Base-by-base conservation (phyloP, 1,140 invertebrate genomes). In the Eulimnadia texana region DNA sequence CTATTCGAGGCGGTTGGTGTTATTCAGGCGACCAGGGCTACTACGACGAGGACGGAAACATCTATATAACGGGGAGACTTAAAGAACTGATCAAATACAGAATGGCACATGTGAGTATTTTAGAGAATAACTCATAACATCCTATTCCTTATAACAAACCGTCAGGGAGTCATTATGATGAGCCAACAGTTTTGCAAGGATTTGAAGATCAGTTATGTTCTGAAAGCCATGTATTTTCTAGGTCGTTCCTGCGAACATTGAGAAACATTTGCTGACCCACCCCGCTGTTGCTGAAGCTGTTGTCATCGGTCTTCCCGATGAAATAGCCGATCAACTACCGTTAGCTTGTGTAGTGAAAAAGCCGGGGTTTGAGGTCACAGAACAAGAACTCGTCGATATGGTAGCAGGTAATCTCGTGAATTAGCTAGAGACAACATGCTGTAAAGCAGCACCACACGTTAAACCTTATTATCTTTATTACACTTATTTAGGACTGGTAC, bases 21-120 rank as follows among this genome's bases (percentile, higher is more conserved):
- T 73, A 73, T 60, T 76, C 73, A n/a, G 76, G 76, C 19, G 76
- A 78, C 67, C 69, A 76, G 28, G 76, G 74, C 1, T 63, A 63
- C 13, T 67, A 66, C 51, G 52, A 66, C 54, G 52, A 66, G 19
- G 63, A 66, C 28, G 66, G 62, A n/a, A 28, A 59, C 27, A 51
- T 69, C 19, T 68, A 60, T 50, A 42, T 69, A 27, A 66, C 64
- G 1, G 68, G 64, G 22, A 33, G 67, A 25, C 61, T 66, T 1
- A 68, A 68, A 56, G 67, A 67, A 13, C 51, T 65, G n/a, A 65
- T 63, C 61, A 63, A 63, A 29, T 63, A 63, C 28, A 28, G 54
- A 20, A 28, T 47, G 55, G 50, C n/a, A 20, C 19, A 63, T 11
- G 67, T 70, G 11, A 42, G 51, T 25, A 1, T 47, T 29, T n/a